phyloP scores from a whole-genome alignment of 1,140 invertebrate species.

The Drosophila gunungcola region DNA sequence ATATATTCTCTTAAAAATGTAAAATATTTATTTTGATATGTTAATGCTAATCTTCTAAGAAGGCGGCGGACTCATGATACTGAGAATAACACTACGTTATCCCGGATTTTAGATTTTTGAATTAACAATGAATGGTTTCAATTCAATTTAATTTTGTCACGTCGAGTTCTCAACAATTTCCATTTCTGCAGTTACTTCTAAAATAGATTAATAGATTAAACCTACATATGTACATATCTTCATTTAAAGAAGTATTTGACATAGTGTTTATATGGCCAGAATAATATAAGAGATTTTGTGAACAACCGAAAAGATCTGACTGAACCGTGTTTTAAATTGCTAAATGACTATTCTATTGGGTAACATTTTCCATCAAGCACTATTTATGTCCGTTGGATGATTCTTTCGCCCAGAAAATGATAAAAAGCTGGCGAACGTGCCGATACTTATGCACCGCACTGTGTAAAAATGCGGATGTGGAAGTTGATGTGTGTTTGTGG shows the following conservation, averaged over 20 bases:
- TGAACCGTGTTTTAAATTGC: too few species aligned
- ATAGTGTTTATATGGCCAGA: too few species aligned
- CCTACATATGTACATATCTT: too few species aligned
- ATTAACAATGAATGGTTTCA: too few species aligned
- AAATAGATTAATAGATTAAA: neutral
- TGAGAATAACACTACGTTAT: too few species aligned
- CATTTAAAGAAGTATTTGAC: too few species aligned
- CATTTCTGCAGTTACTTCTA: neutral
- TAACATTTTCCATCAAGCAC: neutral
- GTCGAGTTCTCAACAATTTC: neutral
- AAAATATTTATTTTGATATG: neutral
- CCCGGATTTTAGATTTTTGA: too few species aligned
- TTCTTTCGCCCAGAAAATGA: constrained; percentile 8
- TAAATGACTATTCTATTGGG: neutral
- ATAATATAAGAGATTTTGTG: too few species aligned
- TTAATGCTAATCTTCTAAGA: too few species aligned
- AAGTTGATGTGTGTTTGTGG: constrained; percentile 25
- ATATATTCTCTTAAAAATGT: neutral
- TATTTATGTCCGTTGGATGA: neutral
- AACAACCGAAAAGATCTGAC: too few species aligned
- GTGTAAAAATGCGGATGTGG: constrained; percentile 46
- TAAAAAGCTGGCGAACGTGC: constrained; percentile 20
- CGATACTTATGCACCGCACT: constrained; percentile 32
- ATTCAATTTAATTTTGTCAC: neutral
- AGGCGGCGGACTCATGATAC: too few species aligned